Evolutionary conservation across 1,140 invertebrate genomes (phyloP).

Genomic region (Brachionus calyciflorus): DNA sequence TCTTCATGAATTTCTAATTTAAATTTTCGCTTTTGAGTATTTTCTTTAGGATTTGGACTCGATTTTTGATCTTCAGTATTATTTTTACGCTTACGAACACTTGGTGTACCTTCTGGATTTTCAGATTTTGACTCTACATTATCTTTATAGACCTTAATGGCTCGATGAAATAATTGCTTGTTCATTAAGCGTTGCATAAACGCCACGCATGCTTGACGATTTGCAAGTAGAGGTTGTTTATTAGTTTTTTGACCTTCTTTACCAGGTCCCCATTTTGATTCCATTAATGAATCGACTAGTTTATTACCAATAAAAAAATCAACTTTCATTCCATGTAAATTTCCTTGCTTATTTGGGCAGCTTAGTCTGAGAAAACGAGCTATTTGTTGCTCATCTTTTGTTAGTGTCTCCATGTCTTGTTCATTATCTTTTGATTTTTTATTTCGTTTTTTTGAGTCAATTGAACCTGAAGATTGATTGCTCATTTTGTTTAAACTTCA

Average conservation of each 20-base stretch:
- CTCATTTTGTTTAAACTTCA: background rate
- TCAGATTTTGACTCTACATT: conserved; percentile 51
- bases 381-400: conserved; percentile 43
- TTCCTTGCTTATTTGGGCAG: conserved; percentile 81
- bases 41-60: background rate
- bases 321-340: conserved; percentile 89
- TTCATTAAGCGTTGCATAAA: conserved; percentile 69
- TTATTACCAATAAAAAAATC: conserved; percentile 91
- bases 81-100: conserved; percentile 21
- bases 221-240: background rate
- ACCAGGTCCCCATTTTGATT: conserved; percentile 79
- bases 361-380: conserved; percentile 16
- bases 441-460: conserved; percentile 20
- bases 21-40: conserved; percentile 66
- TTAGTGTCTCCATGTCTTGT: background rate
- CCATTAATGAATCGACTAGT: conserved; percentile 83
- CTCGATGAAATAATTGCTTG: conserved; percentile 91
- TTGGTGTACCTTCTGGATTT: background rate
- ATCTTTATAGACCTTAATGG: conserved; percentile 63
- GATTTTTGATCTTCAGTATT: background rate
- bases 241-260: conserved; percentile 70
- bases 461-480: conserved; percentile 5
- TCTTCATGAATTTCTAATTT: conserved; percentile 93
- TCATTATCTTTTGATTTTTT: conserved; percentile 12
- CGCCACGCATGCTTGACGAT: conserved; percentile 47